Percentiles rank a stretch among this genome's conserved stretches.
phyloP scores from a whole-genome alignment of 2,888 invertebrate genomes.

The Eupithecia dodoneata region DNA sequence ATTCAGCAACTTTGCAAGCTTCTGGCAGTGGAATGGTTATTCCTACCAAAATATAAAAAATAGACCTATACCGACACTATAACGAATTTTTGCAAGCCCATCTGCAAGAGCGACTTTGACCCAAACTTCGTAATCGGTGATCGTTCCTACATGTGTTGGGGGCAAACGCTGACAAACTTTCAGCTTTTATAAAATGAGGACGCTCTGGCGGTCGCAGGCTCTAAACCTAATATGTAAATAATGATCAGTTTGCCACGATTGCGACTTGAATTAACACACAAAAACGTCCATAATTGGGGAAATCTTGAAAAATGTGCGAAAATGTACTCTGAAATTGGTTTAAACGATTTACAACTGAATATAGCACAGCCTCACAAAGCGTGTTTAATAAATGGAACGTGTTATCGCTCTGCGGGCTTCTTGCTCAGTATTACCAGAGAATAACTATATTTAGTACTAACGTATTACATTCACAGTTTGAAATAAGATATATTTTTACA shows the following conservation, averaged over 20 bases:
- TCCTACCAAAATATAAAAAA: too few relatives aligned
- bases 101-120: too few relatives aligned
- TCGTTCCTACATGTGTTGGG: too few relatives aligned
- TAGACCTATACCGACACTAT: too few relatives aligned
- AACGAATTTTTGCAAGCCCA: too few relatives aligned
- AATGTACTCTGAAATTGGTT: background rate
- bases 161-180: too few relatives aligned
- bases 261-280: background rate
- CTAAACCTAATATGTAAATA: background rate
- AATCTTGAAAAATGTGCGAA: background rate
- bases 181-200: too few relatives aligned
- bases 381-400: background rate
- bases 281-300: background rate
- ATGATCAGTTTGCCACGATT: background rate
- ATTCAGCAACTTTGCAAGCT: too few relatives aligned
- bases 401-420: background rate
- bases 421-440: background rate
- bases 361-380: background rate
- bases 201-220: too few relatives aligned
- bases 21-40: too few relatives aligned
- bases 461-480: slow-evolving; percentile 17
- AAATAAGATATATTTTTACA: slow-evolving; percentile 14
- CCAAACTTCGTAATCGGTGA: too few relatives aligned
- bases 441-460: too few relatives aligned
- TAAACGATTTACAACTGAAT: background rate